Conservation (phyloP, 2,888 invertebrate genomes). For the Strigamia crassipes region DNA sequence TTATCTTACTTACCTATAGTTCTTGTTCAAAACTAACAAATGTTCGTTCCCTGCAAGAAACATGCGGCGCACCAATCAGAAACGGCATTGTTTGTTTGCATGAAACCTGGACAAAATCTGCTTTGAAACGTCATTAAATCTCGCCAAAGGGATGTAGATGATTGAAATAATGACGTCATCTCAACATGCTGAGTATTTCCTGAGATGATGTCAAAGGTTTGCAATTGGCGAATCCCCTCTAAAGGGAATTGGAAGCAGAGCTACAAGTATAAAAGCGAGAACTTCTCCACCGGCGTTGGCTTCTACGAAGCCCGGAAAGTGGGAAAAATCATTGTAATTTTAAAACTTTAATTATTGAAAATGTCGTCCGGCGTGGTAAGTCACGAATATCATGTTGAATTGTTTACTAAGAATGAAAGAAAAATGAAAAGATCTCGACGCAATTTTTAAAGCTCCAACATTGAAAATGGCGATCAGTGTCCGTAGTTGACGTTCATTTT, state of each 20-base stretch:
- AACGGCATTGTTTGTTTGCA: no score
- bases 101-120: no score
- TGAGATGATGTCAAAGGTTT: not conserved
- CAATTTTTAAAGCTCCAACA: conserved; percentile 1
- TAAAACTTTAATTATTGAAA: conserved; percentile 38
- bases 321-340: conserved; percentile 13
- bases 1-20: no score
- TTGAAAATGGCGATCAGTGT: conserved; percentile 12
- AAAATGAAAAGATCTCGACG: conserved; percentile 17
- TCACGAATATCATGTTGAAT: conserved; percentile 24
- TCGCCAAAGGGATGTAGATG: not conserved
- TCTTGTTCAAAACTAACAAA: no score
- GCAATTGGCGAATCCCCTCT: conserved; percentile 44
- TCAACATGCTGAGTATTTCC: not conserved
- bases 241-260: conserved; percentile 1
- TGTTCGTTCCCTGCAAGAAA: no score
- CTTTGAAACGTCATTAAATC: no score
- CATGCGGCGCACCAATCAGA: no score
- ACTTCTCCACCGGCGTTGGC: conserved; percentile 46
- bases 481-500: conserved; percentile 24
- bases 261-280: conserved; percentile 49
- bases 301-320: conserved; percentile 47
- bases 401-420: conserved; percentile 8
- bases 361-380: conserved; percentile 46
- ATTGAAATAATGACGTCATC: not conserved